Evolutionary conservation across 2,888 invertebrate genomes (phyloP).

Genomic region (Xanthia icteritia): DNA sequence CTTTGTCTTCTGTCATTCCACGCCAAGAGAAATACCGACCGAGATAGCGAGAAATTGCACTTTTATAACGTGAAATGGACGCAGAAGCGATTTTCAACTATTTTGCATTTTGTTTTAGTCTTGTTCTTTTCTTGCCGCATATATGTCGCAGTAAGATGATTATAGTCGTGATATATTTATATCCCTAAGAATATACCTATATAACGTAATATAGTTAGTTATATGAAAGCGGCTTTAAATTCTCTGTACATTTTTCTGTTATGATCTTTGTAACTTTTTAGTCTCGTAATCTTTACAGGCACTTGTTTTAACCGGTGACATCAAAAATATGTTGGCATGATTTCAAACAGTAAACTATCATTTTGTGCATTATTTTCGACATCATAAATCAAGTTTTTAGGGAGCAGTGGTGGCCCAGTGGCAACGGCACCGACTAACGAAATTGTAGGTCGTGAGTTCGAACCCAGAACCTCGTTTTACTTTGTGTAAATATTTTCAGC

Average conservation of each 20-base stretch:
- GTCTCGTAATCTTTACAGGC: neutral
- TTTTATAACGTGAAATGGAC: constrained; percentile 41
- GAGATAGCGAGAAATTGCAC: constrained; percentile 39
- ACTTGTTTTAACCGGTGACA: neutral
- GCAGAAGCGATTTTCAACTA: constrained; percentile 14
- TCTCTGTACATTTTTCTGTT: neutral
- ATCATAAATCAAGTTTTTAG: constrained; percentile 32
- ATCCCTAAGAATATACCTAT: no score
- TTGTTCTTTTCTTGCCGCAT: neutral
- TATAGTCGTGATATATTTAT: no score
- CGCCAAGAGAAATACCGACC: constrained; percentile 24
- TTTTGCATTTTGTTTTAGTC: constrained; percentile 30
- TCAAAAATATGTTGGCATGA: constrained; percentile 28
- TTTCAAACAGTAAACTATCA: constrained; percentile 21
- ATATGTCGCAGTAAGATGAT: no score
- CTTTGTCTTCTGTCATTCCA: constrained; percentile 47
- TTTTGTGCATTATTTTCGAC: constrained; percentile 23
- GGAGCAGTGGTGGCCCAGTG: no score
- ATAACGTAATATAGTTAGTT: no score
- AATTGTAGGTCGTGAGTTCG: no score
- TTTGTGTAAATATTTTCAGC: no score
- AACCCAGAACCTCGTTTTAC: no score
- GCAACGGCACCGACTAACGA: no score
- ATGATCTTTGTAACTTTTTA: neutral
- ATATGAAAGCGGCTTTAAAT: neutral